Conservation (phyloP, 2,113 vertebrate genomes). For the Columbina picui region DNA sequence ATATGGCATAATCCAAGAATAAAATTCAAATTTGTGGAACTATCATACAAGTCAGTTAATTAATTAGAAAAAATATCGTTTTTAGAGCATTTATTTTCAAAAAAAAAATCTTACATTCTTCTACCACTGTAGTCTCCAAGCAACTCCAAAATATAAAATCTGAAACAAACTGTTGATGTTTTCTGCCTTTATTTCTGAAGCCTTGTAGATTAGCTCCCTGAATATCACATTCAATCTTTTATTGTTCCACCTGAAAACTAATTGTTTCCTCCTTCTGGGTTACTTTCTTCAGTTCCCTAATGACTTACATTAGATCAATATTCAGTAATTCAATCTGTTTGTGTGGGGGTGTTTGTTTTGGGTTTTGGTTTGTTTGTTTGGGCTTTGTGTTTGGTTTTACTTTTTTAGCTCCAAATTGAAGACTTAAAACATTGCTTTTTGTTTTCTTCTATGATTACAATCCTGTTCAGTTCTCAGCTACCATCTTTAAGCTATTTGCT, state of each 20-base stretch:
- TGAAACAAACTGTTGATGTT: neutral
- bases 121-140: neutral
- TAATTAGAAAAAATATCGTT: neutral
- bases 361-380: too few relatives aligned
- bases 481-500: neutral
- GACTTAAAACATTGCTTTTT: neutral
- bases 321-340: neutral
- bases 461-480: neutral
- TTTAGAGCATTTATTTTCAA: neutral
- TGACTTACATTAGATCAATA: neutral
- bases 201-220: neutral
- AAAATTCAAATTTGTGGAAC: neutral
- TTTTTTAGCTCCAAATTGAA: neutral
- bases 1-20: neutral
- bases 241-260: neutral
- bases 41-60: neutral
- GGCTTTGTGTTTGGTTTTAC: neutral
- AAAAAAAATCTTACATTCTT: neutral
- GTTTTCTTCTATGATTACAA: neutral
- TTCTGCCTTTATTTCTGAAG: neutral
- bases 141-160: neutral
- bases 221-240: neutral
- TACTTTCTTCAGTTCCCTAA: neutral
- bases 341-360: too few relatives aligned
- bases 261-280: neutral